Evolutionary conservation across 2,888 invertebrate genomes (phyloP), one percentile per base, ranked within the genome.

Genomic region (Abrostola triplasia): DNA sequence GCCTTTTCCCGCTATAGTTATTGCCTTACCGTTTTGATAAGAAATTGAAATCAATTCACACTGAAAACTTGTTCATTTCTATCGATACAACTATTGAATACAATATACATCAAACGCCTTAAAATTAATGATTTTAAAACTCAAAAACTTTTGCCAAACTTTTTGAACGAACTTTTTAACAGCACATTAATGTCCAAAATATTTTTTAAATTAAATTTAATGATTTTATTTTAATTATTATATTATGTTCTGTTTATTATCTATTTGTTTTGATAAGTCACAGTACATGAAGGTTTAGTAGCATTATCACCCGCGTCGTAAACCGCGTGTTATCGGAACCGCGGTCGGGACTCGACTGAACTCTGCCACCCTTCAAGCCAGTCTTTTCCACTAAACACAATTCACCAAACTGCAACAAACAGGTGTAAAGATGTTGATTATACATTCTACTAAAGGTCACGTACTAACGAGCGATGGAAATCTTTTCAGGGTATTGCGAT

Each of bases 321-420:
- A 10, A 35, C 66, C 59, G 70, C 82, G 81, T 76, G 75, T 55
- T 55, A 68, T 54, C 77, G 48, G 69, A 61, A 64, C 72, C 76
- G 74, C 80, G 81, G 55, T 71, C 67, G 78, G 67, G 65, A 76
- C 64, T 59, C 70, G 67, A 80, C 80, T 80, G 74, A 76, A 55
- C 57, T 47, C n/a, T 40, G 53, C 44, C 50, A 62, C 66, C 59
- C 38, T 67, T 44, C 49, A 60, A 65, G 59, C 56, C 38, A 55
- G 36, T 59, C 12, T 59, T 59, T 60, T 64, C 54, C 51, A 68
- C 52, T 36, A 58, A 67, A 64, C 49, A 67, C 49, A 62, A 62
- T 65, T 48, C 36, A 59, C n/a, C 64, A 57, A 67, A 79, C 61
- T 81, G 69, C 73, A 79, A 57, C 40, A 72, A 63, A 65, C 50